Evolutionary conservation across 2,888 invertebrate species (phyloP).

Genomic region (Epinotia ramella): DNA sequence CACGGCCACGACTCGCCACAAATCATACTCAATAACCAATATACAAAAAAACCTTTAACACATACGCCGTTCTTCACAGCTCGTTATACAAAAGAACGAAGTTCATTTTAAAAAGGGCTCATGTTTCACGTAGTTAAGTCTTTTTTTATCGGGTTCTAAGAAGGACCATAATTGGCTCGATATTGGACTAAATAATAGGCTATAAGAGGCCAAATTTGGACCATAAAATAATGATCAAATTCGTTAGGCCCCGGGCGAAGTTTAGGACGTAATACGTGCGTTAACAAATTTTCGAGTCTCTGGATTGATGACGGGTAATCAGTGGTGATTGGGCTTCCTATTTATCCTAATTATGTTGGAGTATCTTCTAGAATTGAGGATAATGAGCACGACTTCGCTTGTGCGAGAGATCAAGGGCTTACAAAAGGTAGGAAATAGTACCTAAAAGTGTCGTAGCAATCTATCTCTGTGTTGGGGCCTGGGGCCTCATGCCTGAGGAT

Average conservation of each 20-base stretch:
- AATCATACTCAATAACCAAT: slow-evolving; percentile 51
- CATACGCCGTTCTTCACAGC: slow-evolving; percentile 16
- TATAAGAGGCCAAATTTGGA: slow-evolving; percentile 73
- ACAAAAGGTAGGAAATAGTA: background rate
- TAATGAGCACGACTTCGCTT: background rate
- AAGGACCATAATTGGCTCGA: slow-evolving; percentile 62
- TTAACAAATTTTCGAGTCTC: slow-evolving; percentile 38
- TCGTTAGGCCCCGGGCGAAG: slow-evolving; percentile 54
- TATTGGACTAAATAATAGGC: slow-evolving; percentile 73
- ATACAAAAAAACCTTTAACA: slow-evolving; percentile 7
- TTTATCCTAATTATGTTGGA: slow-evolving; percentile 24
- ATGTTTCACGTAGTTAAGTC: slow-evolving; percentile 13
- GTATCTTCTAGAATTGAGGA: slow-evolving; percentile 16
- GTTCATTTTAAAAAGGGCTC: slow-evolving; percentile 16
- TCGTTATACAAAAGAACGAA: slow-evolving; percentile 14
- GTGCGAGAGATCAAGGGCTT: background rate
- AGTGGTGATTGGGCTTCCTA: slow-evolving; percentile 24
- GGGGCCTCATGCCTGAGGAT: too few species aligned
- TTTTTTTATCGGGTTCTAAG: slow-evolving; percentile 50
- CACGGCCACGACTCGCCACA: slow-evolving; percentile 48
- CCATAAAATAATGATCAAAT: slow-evolving; percentile 81
- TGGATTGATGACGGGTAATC: slow-evolving; percentile 32
- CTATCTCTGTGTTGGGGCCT: too few species aligned
- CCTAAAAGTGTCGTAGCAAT: background rate
- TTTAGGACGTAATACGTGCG: slow-evolving; percentile 1